Percentiles rank a stretch among this genome's conserved stretches.
Conservation (phyloP, 2,797 vertebrate species). For the Poecilia gillii region DNA sequence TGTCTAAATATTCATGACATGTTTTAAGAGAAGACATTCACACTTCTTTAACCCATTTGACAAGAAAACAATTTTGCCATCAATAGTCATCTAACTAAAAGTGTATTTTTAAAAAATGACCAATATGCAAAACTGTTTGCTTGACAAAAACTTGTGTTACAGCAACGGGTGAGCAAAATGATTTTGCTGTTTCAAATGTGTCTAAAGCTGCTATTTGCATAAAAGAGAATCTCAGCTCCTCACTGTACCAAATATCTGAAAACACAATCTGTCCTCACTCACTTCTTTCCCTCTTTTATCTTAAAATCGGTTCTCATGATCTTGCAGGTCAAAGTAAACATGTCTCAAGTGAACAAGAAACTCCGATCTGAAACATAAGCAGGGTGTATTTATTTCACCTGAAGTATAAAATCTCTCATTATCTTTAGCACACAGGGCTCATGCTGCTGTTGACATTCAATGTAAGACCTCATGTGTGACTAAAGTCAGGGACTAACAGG, state of each 20-base stretch:
- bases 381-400: not conserved
- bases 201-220: not conserved
- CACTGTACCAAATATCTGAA: not conserved
- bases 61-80: not conserved
- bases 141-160: not conserved
- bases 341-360: not conserved
- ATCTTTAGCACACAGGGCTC: not conserved
- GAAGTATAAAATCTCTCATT: not conserved
- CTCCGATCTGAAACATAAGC: not conserved
- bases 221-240: not conserved
- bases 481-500: not conserved
- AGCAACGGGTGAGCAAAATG: not conserved
- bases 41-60: not conserved
- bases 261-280: not conserved
- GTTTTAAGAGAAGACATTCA: not conserved
- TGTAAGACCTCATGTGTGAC: not conserved
- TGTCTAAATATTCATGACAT: not conserved
- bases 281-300: not conserved
- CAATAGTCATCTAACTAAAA: not conserved
- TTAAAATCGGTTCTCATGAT: not conserved
- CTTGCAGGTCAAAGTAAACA: conserved; percentile 2
- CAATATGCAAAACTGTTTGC: not conserved
- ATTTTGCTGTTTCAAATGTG: not conserved
- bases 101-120: not conserved
- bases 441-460: not conserved